Evolutionary conservation across 2,113 vertebrate genomes (phyloP), one percentile per base, ranked within the genome.

Genomic region (Chaetodon auriga): DNA sequence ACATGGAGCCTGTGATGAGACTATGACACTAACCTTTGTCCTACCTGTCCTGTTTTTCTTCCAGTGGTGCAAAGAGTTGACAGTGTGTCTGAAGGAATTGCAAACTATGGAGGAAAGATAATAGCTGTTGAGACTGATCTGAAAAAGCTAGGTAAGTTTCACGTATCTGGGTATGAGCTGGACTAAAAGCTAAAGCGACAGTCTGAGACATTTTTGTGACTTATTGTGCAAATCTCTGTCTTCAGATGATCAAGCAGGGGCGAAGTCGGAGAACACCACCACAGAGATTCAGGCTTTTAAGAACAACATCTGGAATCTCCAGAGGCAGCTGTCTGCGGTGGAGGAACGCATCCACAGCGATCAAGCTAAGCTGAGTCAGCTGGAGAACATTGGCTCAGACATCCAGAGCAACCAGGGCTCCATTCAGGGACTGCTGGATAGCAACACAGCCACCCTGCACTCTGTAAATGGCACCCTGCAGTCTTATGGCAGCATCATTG

Each of bases 51-150:
- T 88, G 38, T 77, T 90, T 88, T 93, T 84, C 71, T 92, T 93
- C 62, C 91, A 99, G 97, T 99, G 95, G 97, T 99, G 90, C 97
- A 98, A 92, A 97, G 95, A 95, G 97, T 99, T 91, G 97, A 99
- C 94, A 97, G 92, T 80, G 97, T 99, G 77, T 97, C 97, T 83
- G 96, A 96, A 90, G 97, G 96, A 76, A 96, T 99, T 89, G 96
- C 97, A 86, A 96, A 94, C 89, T 99, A 97, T 49, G 95, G 96
- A 78, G 96, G 97, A 76, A 98, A 98, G 94, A 97, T 99, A 80
- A 95, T 91, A 70, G 96, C 96, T 55, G 96, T 99, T 91, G 97
- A 99, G 87, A 96, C 92, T 4, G 96, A 95, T 92, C 94, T 99
- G 89, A 98, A 97, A 92, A 98, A 98, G 94, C 91, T 99, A 80